Base-by-base conservation (phyloP, 53 echinoderm and acorn worm species). In the Holothuria leucospilota region DNA sequence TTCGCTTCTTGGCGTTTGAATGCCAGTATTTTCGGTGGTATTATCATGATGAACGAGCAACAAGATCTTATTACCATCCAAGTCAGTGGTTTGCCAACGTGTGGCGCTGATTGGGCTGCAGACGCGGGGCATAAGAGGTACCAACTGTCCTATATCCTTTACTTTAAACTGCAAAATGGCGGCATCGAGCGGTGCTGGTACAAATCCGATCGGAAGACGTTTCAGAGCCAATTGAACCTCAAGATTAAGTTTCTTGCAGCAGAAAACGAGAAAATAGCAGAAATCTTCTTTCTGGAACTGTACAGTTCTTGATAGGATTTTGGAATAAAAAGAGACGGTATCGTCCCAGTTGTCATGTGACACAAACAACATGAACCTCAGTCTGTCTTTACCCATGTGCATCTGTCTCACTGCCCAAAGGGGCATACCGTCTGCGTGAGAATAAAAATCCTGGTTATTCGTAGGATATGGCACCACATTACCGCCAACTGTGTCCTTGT, bases 351-450 rank as follows among this genome's bases (percentile, higher is more conserved):
- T 89, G 18, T 85, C 80, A 71, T 85, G 78, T 30, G 92, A 85
- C 16, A 89, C 92, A 60, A 92, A 92, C 14, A 92, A 49, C 86
- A 89, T 89, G 62, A 85, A 92, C 41, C 92, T 75, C 9, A 92
- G 81, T 29, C 88, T 84, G 40, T 92, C 92, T 39, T 69, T 77
- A 12, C 88, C 88, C 77, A 74, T 77, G 65, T 90, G 90, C 9
- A 92, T 88, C 71, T 92, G 92, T 59, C 92, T 85, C 8, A 88
- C 92, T 2, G 88, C 92, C 92, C 92, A 92, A 13, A 92, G 88
- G 1, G 92, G 92, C 88, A 88, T 88, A 40, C 62, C 88, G 62
- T 88, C 80, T 18, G 88, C 85, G 63, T 88, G 88, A 3, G 88
- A 84, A 39, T 92, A 92, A 42, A 88, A 92, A 51, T 92, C 92